Evolutionary conservation across 1,140 invertebrate genomes (phyloP).

Genomic region (Bombus sylvicola): DNA sequence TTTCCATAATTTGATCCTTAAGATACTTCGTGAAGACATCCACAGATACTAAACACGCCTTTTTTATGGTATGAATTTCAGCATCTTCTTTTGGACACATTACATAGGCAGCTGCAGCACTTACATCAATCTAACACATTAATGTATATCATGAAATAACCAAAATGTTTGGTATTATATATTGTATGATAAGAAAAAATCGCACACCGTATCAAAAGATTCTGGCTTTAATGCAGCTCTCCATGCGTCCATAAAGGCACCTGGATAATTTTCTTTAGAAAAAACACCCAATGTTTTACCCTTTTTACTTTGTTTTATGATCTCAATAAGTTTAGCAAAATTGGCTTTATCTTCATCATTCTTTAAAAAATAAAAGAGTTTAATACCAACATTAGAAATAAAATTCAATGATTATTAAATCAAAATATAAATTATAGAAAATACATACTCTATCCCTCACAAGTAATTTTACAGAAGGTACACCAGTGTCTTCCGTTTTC

Average conservation of each 20-base stretch:
- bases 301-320: conserved; percentile 94
- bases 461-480: conserved; percentile 94
- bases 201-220: conserved; percentile 89
- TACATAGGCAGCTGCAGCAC: conserved; percentile 91
- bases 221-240: conserved; percentile 88
- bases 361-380: conserved; percentile 83
- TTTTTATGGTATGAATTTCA: conserved; percentile 96
- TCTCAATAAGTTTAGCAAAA: conserved; percentile 93
- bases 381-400: conserved; percentile 2
- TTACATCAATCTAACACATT: conserved; percentile 90
- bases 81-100: conserved; percentile 98
- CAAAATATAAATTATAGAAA: conserved; percentile 23
- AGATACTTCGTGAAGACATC: conserved; percentile 98
- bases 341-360: conserved; percentile 97
- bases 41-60: conserved; percentile 95
- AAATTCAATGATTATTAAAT: not conserved
- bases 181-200: conserved; percentile 11
- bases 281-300: conserved; percentile 97
- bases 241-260: conserved; percentile 97
- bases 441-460: conserved; percentile 92
- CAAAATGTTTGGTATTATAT: not conserved
- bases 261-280: conserved; percentile 96
- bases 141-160: not conserved
- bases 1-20: conserved; percentile 99
- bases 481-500: conserved; percentile 91